Evolutionary conservation across 2,797 vertebrate species (phyloP), one percentile per base, ranked within the genome.

Genomic region (Bradypodion ventrale): DNA sequence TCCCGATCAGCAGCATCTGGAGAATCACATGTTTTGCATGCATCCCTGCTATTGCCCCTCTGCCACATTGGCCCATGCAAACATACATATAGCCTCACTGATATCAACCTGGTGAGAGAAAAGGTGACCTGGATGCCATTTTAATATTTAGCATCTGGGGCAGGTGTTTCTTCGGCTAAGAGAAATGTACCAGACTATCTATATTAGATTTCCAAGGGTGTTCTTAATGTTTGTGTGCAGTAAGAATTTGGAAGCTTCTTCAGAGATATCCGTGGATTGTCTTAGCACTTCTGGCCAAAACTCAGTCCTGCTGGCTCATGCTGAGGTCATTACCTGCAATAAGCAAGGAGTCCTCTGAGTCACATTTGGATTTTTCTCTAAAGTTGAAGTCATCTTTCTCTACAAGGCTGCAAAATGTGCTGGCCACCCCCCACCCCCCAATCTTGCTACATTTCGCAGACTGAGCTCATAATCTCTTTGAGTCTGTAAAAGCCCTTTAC

Each of bases 231-330:
- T 69, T 81, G n/a, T 62, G 72, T 68, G 56, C n/a, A n/a, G 23
- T 70, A 37, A 60, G 74, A 40, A 42, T 37, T 40, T 73, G 60
- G 29, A 80, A 59, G 16, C 21, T 1, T 29, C n/a, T 35, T 56
- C 49, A n/a, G 32, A 65, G 74, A 56, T 35, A 27, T 23, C 46
- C 27, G n/a, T 21, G 66, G 63, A 60, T 85, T 85, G 79, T 76
- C 37, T 85, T 69, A 69, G 78, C 49, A 68, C 49, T 37, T 40
- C 65, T 85, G 60, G 78, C 78, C 73, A 85, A 75, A 37, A 52
- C 63, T 81, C 35, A 37, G 73, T 44, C 49, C 49, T 76, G 72
- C 84, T 85, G 72, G 65, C 75, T 78, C 83, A 78, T 78, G 40
- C 62, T 68, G 73, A 83, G 63, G 73, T 85, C 69, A 75, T 32